Evolutionary conservation across 2,113 vertebrate species (phyloP).

Genomic region (Pardalotus punctatus): DNA sequence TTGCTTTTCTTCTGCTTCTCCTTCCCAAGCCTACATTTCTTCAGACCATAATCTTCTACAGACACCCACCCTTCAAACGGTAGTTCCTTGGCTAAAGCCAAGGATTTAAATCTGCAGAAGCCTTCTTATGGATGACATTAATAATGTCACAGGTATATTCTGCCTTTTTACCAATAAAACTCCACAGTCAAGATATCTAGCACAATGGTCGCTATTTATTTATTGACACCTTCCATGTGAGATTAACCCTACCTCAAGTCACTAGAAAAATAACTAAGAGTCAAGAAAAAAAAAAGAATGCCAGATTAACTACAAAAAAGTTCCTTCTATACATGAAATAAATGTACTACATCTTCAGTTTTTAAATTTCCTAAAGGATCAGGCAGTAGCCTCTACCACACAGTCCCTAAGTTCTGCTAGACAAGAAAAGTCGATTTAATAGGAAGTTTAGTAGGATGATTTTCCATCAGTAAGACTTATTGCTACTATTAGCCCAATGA

Average conservation of each 20-base stretch:
- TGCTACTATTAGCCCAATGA: background rate
- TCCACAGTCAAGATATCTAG: background rate
- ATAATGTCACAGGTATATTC: background rate
- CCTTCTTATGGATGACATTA: background rate
- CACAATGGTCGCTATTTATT: background rate
- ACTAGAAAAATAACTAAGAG: background rate
- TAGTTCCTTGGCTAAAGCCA: background rate
- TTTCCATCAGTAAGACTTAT: background rate
- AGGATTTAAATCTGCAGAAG: background rate
- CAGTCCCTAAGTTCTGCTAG: background rate
- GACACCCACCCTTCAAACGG: background rate
- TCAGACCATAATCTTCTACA: background rate
- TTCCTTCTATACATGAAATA: background rate
- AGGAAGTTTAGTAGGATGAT: background rate
- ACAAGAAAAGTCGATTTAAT: background rate
- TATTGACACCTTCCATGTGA: accelerated
- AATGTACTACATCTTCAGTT: background rate
- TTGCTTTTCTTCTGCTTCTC: background rate
- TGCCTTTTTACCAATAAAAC: background rate
- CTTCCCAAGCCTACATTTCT: background rate
- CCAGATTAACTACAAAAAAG: background rate
- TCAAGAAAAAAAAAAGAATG: background rate
- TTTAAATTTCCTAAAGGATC: background rate
- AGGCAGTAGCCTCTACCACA: background rate
- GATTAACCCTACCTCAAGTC: background rate